phyloP scores from a whole-genome alignment of 2,797 vertebrate genomes.

The Chaenodraco wilsoni region DNA sequence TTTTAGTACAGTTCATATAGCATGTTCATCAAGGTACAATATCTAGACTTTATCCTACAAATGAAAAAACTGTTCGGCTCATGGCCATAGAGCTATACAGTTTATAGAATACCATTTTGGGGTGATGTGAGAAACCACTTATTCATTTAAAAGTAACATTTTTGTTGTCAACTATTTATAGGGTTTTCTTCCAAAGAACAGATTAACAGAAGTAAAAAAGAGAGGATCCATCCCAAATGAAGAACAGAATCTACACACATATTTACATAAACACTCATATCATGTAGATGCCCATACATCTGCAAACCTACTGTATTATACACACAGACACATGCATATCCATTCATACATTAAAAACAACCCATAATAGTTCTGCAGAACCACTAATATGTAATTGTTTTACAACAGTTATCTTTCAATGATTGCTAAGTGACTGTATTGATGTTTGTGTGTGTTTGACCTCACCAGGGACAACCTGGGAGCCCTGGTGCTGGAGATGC shows the following conservation, averaged over 20 bases:
- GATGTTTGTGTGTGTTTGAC: not conserved
- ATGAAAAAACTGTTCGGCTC: not conserved
- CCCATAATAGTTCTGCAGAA: too few species aligned
- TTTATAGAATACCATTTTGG: not conserved
- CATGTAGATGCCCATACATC: too few species aligned
- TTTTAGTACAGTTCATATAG: not conserved
- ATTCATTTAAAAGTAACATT: not conserved
- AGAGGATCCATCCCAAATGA: too few species aligned
- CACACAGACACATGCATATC: too few species aligned
- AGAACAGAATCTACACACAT: too few species aligned
- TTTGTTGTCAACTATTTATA: too few species aligned
- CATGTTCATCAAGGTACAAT: not conserved
- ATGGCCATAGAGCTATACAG: not conserved
- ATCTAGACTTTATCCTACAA: not conserved
- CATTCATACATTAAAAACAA: too few species aligned
- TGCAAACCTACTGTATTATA: too few species aligned
- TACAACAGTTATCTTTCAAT: not conserved
- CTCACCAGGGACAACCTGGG: constrained; percentile 88
- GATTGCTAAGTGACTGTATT: not conserved
- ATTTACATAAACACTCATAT: too few species aligned
- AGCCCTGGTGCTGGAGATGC: constrained; percentile 90
- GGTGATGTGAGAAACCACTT: not conserved
- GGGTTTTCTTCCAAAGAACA: too few species aligned
- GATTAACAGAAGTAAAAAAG: too few species aligned
- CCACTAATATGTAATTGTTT: too few species aligned